A percentile compares a stretch with the other conserved stretches of the same genome.
Conservation (phyloP, 35 echinoderm and acorn worm genomes). For the Holothuria glaberrima region DNA sequence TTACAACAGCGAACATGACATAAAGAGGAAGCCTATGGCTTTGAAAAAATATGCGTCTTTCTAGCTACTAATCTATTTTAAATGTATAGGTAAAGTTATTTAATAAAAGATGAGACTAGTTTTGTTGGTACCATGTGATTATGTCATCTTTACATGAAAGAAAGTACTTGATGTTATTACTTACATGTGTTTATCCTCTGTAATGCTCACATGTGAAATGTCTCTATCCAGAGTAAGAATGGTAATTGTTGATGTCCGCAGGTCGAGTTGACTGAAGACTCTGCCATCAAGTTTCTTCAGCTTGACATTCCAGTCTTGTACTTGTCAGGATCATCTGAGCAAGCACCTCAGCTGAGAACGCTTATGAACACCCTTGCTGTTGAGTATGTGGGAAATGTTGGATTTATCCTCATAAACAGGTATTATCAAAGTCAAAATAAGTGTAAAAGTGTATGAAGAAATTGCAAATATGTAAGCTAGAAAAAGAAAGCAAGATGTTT, state of each 20-base stretch:
- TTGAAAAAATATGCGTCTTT: no score
- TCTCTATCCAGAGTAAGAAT: no score
- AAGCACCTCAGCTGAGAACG: not conserved
- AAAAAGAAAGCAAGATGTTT: not conserved
- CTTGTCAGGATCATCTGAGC: constrained; percentile 10
- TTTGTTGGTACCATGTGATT: no score
- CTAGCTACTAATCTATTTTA: no score
- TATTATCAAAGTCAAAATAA: not conserved
- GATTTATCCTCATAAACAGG: constrained; percentile 68
- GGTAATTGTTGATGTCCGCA: constrained; percentile 18
- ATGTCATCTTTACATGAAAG: no score
- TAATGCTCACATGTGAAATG: not conserved
- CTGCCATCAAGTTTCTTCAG: not conserved
- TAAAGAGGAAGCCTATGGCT: no score
- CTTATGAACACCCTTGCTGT: constrained; percentile 7
- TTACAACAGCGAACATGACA: no score
- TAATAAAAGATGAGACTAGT: no score
- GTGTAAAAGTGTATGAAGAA: not conserved
- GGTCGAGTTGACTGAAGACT: constrained; percentile 43
- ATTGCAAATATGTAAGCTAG: not conserved
- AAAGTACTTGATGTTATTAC: no score
- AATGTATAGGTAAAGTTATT: no score
- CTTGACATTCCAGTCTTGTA: constrained; percentile 22
- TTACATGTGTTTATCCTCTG: no score
- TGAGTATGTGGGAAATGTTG: constrained; percentile 63